Evolutionary conservation across 2,113 vertebrate species (phyloP), one percentile per base, ranked within the genome.

Genomic region (Corvus cornix): DNA sequence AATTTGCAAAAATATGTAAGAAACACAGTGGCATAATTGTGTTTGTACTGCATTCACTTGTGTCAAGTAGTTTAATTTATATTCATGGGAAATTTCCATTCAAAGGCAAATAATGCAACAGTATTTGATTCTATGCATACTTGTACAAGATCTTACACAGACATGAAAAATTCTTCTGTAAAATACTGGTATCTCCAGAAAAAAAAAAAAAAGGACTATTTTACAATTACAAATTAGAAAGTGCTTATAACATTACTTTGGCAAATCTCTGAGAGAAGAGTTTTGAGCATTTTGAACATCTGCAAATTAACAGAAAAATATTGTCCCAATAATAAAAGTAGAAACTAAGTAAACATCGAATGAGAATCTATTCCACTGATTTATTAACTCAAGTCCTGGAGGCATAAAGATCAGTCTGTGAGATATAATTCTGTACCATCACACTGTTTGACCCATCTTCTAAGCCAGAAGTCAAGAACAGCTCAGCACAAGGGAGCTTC

Each of bases 1-100:
- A 87, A 94, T 96, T 96, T 90, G 67, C 41, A 69, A 90, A 92
- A 96, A 94, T 87, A 93, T 84, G 68, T 69, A 89, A 95, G 86
- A 96, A 95, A 84, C 41, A 88, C 72, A 84, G 44, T 72, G 73
- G n/a, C 84, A 66, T 63, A 78, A 84, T 93, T 96, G 83, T 88
- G 31, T 64, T 79, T 89, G 67, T 46, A 33, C 49, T 75, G 27
- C 27, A 77, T 62, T 73, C 60, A 24, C 60, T 96, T 84, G 14
- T 46, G 56, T 77, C n/a, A 64, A 92, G 60, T 33, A 78, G 76
- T 82, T 95, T 63, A 33, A 73, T 91, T 95, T 91, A 27, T 60
- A 58, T 87, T 90, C 79, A 94, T 66, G 62, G 64, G 46, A 94
- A 94, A 87, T 92, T 89, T 94, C 92, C 43, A 77, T 87, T 80